Conservation (phyloP, 2,113 vertebrate genomes). For the Mionectes macconnelli region DNA sequence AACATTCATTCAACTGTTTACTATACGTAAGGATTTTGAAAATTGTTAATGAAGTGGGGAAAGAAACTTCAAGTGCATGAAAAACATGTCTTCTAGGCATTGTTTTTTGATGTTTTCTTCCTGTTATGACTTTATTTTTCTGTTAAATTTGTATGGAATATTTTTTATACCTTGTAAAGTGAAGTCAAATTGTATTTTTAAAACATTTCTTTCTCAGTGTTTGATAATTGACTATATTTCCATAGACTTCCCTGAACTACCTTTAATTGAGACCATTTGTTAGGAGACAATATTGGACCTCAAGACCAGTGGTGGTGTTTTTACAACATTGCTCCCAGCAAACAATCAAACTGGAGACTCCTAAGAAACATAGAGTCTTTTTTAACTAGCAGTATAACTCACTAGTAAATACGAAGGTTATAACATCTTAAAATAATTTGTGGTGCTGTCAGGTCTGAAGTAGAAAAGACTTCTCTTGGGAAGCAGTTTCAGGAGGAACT, state of each 20-base stretch:
- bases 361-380: not conserved
- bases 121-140: not conserved
- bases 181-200: not conserved
- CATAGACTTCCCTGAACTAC: constrained; percentile 23
- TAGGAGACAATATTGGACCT: constrained; percentile 13
- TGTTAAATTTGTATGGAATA: not conserved
- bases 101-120: not conserved
- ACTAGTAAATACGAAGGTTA: constrained; percentile 53
- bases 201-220: not conserved
- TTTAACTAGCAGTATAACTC: constrained; percentile 50
- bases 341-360: constrained; percentile 7
- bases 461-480: constrained; percentile 62
- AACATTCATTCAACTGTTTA: not conserved
- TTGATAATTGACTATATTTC: constrained; percentile 47
- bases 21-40: not conserved
- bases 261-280: constrained; percentile 47
- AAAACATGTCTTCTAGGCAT: not conserved
- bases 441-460: constrained; percentile 45
- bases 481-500: constrained; percentile 44
- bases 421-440: constrained; percentile 67
- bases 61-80: not conserved
- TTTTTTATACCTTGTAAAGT: not conserved
- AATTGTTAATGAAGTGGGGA: not conserved
- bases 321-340: not conserved
- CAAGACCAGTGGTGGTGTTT: not conserved